phyloP scores from a whole-genome alignment of 2,797 vertebrate species.

The Coluber constrictor region DNA sequence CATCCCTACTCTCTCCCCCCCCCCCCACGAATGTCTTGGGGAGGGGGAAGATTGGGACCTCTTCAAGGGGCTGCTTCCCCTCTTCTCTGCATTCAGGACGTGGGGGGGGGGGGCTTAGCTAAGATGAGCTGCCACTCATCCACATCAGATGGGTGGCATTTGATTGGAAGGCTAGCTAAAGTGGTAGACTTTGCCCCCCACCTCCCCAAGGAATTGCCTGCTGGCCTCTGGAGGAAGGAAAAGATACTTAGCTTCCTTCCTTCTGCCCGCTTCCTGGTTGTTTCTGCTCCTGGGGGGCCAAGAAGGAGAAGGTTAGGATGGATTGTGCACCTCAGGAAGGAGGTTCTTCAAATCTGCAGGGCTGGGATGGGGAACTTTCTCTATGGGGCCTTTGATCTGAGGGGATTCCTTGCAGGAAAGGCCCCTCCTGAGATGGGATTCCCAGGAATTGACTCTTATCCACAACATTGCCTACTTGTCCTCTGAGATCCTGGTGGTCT shows the following conservation, averaged over 20 bases:
- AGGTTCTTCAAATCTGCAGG: too few species aligned
- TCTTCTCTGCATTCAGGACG: too few species aligned
- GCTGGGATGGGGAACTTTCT: neutral
- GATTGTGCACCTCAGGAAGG: neutral
- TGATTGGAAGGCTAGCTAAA: too few species aligned
- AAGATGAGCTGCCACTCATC: too few species aligned
- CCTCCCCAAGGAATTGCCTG: neutral
- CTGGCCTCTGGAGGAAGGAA: too few species aligned
- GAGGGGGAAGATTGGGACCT: neutral
- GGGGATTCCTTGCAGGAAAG: neutral
- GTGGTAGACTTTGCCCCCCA: neutral
- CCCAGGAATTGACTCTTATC: neutral
- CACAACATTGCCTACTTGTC: neutral
- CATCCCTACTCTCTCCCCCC: neutral
- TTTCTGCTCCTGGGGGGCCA: neutral
- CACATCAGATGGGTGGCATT: neutral
- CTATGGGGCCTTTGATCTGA: neutral
- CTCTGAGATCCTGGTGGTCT: too few species aligned
- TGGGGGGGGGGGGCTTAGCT: neutral
- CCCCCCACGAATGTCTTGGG: neutral
- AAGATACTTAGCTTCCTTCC: neutral
- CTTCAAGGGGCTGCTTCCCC: neutral
- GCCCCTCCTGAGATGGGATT: neutral
- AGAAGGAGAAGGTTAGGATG: rapidly evolving
- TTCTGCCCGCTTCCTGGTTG: neutral